A percentile compares a stretch with the other conserved stretches of the same genome.
Conservation (phyloP, 2,113 vertebrate species). For the Calypte anna region DNA sequence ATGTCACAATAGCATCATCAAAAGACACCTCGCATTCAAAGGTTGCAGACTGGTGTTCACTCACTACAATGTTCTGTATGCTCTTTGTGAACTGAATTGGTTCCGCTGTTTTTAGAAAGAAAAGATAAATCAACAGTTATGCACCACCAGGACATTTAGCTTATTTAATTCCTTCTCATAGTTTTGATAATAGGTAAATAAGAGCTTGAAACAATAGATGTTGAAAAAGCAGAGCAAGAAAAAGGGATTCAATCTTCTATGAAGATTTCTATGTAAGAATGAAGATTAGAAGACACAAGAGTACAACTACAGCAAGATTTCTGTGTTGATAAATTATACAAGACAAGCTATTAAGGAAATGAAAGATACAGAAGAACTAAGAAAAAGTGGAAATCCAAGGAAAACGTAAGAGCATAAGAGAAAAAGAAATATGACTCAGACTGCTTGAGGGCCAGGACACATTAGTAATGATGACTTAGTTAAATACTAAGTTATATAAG, state of each 20-base stretch:
- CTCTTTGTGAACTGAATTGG: constrained; percentile 99
- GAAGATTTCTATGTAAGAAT: neutral
- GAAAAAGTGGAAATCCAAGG: neutral
- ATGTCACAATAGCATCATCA: constrained; percentile 95
- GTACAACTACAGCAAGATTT: neutral
- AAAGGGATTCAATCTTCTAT: neutral
- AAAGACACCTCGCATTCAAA: constrained; percentile 99
- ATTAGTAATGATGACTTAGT: neutral
- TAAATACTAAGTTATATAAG: neutral
- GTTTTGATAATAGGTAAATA: neutral
- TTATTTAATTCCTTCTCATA: neutral
- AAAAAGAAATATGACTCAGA: neutral
- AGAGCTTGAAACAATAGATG: neutral
- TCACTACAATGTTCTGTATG: constrained; percentile 97
- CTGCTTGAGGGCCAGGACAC: neutral
- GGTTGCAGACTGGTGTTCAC: constrained; percentile 92
- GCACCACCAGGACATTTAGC: neutral
- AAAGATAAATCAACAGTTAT: neutral
- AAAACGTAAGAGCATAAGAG: neutral
- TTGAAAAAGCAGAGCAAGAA: neutral
- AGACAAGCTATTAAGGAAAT: neutral
- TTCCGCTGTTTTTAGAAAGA: constrained; percentile 84
- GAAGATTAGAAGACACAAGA: neutral
- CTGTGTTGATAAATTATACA: neutral
- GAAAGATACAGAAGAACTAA: constrained; percentile 12